A percentile compares a stretch with the other conserved stretches of the same genome.
Evolutionary conservation across 1,140 invertebrate species (phyloP).

Genomic region (Orchesella cincta): DNA sequence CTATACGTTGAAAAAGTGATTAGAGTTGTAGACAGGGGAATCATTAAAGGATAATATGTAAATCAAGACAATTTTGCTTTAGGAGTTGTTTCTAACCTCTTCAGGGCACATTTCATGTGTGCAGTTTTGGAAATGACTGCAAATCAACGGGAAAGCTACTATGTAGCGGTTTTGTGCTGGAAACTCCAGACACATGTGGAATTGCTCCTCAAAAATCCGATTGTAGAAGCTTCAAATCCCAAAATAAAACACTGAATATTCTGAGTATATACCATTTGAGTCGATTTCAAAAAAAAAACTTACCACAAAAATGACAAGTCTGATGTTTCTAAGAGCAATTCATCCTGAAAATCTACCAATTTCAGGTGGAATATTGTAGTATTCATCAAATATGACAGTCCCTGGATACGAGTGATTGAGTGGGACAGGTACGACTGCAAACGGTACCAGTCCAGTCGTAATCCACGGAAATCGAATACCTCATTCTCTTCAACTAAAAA

Average conservation of each 20-base stretch:
- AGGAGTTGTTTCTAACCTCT: conserved; percentile 66
- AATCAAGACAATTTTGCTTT: conserved; percentile 33
- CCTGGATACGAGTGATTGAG: conserved; percentile 70
- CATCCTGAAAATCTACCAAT: conserved; percentile 98
- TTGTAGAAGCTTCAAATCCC: conserved; percentile 77
- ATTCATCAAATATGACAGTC: conserved; percentile 72
- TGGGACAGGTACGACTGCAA: conserved; percentile 94
- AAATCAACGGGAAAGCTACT: conserved; percentile 95
- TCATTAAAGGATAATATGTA: conserved; percentile 30
- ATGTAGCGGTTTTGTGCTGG: conserved; percentile 97
- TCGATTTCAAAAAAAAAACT: background rate
- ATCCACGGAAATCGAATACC: conserved; percentile 90
- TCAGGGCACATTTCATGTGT: conserved; percentile 98
- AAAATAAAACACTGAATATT: background rate
- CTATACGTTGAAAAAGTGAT: conserved; percentile 56
- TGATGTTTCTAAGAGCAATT: conserved; percentile 93
- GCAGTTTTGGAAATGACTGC: conserved; percentile 95
- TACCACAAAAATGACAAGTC: conserved; percentile 94
- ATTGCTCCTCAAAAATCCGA: conserved; percentile 96
- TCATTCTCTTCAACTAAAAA: conserved; percentile 88
- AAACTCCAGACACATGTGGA: conserved; percentile 97
- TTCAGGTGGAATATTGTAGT: conserved; percentile 96
- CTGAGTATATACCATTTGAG: background rate
- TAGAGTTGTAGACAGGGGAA: conserved; percentile 44
- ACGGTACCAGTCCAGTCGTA: conserved; percentile 95